Evolutionary conservation across 2,888 invertebrate genomes (phyloP).

Genomic region (Scrobipalpa costella): DNA sequence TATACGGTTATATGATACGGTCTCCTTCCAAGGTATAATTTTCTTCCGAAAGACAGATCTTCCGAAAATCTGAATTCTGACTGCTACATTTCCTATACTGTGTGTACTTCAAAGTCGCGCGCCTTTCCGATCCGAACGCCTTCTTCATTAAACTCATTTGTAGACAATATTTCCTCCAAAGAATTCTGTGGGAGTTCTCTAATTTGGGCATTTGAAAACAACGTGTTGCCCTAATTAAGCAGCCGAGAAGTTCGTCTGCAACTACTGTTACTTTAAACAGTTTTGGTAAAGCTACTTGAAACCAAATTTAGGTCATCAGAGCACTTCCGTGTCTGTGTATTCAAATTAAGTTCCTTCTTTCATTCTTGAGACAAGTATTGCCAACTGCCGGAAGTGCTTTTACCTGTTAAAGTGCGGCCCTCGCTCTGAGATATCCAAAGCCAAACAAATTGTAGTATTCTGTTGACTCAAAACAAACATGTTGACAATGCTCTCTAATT

Average conservation of each 20-base stretch:
- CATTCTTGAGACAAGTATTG: not conserved
- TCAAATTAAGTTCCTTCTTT: conserved; percentile 3
- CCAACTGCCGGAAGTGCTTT: conserved; percentile 13
- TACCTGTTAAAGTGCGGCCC: conserved; percentile 6
- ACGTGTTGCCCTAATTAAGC: not conserved
- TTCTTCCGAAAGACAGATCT: no score
- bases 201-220: conserved; percentile 22
- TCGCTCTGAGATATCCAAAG: conserved; percentile 6
- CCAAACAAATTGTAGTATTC: conserved; percentile 17
- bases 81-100: conserved; percentile 33
- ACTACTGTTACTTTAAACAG: conserved; percentile 13
- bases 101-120: not conserved
- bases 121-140: conserved; percentile 53
- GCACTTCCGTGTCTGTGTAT: conserved; percentile 9
- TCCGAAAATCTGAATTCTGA: no score
- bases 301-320: not conserved
- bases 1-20: no score
- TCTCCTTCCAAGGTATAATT: no score
- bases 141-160: conserved; percentile 50
- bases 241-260: not conserved
- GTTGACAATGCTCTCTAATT: conserved; percentile 25
- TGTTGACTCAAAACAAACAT: conserved; percentile 26
- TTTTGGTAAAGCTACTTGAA: conserved; percentile 12
- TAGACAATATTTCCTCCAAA: conserved; percentile 45
- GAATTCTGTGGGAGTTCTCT: conserved; percentile 14